Conservation (phyloP, 2,113 vertebrate genomes). For the Festucalex cinctus region DNA sequence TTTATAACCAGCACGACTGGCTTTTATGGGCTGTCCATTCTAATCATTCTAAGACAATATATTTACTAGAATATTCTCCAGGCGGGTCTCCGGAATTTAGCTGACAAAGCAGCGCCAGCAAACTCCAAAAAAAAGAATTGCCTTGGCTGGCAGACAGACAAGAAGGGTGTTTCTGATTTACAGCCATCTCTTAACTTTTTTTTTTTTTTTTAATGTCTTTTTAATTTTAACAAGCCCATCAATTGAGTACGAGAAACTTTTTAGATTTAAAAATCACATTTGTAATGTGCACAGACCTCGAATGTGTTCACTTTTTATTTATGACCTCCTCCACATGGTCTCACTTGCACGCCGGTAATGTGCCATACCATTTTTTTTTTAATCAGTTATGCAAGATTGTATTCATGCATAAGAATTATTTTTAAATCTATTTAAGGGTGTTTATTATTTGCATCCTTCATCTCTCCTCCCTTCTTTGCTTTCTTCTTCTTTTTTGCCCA, state of each 20-base stretch:
- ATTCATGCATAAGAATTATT: neutral
- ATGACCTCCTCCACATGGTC: neutral
- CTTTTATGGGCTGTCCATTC: constrained; percentile 22
- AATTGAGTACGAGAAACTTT: neutral
- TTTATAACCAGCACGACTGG: constrained; percentile 11
- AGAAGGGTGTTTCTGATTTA: constrained; percentile 20
- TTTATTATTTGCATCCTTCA: constrained; percentile 36
- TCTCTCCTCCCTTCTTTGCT: neutral
- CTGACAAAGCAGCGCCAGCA: constrained; percentile 41
- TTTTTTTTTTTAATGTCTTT: constrained; percentile 17
- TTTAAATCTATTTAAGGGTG: neutral
- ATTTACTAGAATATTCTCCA: constrained; percentile 35
- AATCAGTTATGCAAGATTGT: neutral
- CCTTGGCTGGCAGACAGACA: constrained; percentile 20
- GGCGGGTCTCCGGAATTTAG: constrained; percentile 23
- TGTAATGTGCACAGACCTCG: neutral
- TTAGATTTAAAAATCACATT: neutral
- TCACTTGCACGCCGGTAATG: neutral
- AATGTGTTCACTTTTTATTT: neutral
- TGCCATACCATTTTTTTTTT: neutral
- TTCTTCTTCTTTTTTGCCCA: neutral
- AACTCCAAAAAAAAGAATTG: constrained; percentile 7
- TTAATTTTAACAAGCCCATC: constrained; percentile 14
- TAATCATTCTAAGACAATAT: constrained; percentile 31
- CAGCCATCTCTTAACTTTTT: constrained; percentile 15